These are phyloP conservation scores for Lasioglossum villosulum DNA, from an alignment of 2,888 invertebrate species.

Conservation along the genomic window DNA sequence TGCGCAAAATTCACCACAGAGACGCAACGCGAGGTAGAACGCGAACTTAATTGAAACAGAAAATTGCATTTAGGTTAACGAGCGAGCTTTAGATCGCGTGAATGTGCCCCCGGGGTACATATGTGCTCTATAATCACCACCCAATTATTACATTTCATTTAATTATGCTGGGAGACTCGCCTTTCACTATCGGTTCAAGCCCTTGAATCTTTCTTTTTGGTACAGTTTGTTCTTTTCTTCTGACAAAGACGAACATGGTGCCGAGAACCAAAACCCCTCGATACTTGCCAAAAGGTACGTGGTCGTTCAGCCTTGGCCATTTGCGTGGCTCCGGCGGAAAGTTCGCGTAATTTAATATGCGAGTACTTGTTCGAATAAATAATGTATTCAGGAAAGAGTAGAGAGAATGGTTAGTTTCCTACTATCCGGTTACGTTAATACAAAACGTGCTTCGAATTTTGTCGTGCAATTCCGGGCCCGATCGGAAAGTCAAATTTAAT, in stretches of 20 bases:
- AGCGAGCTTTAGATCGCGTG: slow-evolving; percentile 25
- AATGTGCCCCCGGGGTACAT: background rate
- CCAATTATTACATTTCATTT: slow-evolving; percentile 23
- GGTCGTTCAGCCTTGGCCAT: slow-evolving; percentile 39
- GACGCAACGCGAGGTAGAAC: slow-evolving; percentile 1
- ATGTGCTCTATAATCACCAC: slow-evolving; percentile 1
- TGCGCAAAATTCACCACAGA: background rate
- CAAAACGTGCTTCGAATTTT: slow-evolving; percentile 17
- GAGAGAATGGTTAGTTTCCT: slow-evolving; percentile 25
- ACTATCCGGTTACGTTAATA: slow-evolving; percentile 40
- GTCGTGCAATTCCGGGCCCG: background rate
- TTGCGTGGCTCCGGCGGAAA: slow-evolving; percentile 45
- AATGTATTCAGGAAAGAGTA: slow-evolving; percentile 41
- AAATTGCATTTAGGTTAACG: slow-evolving; percentile 42
- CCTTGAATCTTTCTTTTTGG: background rate
- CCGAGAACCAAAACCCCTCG: slow-evolving; percentile 2
- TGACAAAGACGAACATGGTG: background rate
- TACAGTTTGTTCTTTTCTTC: background rate
- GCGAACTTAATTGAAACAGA: slow-evolving; percentile 30
- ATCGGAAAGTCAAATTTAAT: background rate
- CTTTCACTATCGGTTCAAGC: slow-evolving; percentile 3
- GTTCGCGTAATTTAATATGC: slow-evolving; percentile 62
- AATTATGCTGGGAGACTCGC: slow-evolving; percentile 2
- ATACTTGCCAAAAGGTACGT: slow-evolving; percentile 35
- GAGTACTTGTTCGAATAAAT: slow-evolving; percentile 57